Percentiles rank a stretch among this genome's conserved stretches.
Conservation (phyloP, 2,888 invertebrate species). For the Autographa gamma region DNA sequence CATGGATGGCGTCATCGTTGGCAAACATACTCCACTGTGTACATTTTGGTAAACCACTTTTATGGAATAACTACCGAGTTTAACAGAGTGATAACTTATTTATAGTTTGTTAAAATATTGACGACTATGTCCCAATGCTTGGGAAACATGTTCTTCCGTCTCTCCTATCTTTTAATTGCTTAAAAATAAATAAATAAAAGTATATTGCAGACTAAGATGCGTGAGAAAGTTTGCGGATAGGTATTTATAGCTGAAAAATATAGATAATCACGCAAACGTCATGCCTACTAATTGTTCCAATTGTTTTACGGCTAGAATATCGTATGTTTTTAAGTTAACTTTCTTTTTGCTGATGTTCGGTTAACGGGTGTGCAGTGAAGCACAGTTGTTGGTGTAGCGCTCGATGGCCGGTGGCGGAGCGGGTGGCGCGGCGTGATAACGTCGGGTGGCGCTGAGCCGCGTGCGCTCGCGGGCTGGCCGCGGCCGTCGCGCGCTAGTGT, state of each 20-base stretch:
- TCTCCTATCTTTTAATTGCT: no score
- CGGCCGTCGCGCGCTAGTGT: conserved; percentile 66
- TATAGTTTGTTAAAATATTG: neutral
- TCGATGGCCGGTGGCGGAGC: conserved; percentile 13
- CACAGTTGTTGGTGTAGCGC: conserved; percentile 23
- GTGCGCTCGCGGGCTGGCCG: conserved; percentile 41
- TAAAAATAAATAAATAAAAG: neutral
- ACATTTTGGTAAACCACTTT: conserved; percentile 50
- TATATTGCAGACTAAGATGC: neutral
- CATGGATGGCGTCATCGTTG: conserved; percentile 71
- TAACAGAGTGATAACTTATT: conserved; percentile 32
- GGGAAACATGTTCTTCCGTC: no score
- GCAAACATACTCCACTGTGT: conserved; percentile 67
- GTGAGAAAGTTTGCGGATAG: neutral
- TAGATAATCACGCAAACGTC: neutral
- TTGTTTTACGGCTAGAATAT: conserved; percentile 23
- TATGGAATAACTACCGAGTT: conserved; percentile 39
- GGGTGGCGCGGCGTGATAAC: conserved; percentile 55
- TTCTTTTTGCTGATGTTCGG: conserved; percentile 50
- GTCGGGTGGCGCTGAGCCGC: conserved; percentile 38
- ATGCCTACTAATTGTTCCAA: conserved; percentile 14
- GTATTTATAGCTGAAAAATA: neutral
- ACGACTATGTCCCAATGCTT: neutral
- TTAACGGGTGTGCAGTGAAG: conserved; percentile 42
- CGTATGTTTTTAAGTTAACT: conserved; percentile 44